Evolutionary conservation across 2,113 vertebrate genomes (phyloP).

Genomic region (Tichodroma muraria): DNA sequence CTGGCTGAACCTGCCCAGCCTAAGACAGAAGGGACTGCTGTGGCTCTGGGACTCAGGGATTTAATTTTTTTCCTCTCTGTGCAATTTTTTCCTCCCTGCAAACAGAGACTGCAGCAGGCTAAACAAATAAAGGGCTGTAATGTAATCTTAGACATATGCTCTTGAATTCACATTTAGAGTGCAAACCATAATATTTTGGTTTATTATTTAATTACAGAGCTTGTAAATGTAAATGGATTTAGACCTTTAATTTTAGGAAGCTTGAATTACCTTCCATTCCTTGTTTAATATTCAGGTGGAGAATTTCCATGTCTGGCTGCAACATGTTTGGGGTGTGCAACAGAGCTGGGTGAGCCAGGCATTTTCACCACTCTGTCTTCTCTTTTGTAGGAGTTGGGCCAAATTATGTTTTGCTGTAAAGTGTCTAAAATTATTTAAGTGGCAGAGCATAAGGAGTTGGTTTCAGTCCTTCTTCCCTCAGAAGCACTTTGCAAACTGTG

Average conservation of each 20-base stretch:
- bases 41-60: not conserved
- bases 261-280: conserved; percentile 10
- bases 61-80: not conserved
- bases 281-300: conserved; percentile 21
- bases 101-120: not conserved
- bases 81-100: not conserved
- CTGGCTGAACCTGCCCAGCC: not conserved
- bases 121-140: conserved; percentile 22
- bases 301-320: not conserved
- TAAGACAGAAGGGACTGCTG: not conserved
- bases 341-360: not conserved
- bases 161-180: conserved; percentile 8
- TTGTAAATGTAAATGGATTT: conserved; percentile 41
- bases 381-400: not conserved
- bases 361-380: not conserved
- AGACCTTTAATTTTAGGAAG: conserved; percentile 21
- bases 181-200: not conserved
- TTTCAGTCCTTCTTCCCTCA: not conserved
- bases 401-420: not conserved
- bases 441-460: not conserved
- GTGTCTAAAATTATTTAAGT: conserved; percentile 1
- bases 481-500: not conserved
- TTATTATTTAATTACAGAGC: conserved; percentile 58
- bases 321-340: not conserved
- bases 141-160: not conserved